Percentiles rank a stretch among this genome's conserved stretches.
These are phyloP conservation scores for Echiichthys vipera DNA, from an alignment of 2,797 vertebrate species.

Conservation along the genomic window DNA sequence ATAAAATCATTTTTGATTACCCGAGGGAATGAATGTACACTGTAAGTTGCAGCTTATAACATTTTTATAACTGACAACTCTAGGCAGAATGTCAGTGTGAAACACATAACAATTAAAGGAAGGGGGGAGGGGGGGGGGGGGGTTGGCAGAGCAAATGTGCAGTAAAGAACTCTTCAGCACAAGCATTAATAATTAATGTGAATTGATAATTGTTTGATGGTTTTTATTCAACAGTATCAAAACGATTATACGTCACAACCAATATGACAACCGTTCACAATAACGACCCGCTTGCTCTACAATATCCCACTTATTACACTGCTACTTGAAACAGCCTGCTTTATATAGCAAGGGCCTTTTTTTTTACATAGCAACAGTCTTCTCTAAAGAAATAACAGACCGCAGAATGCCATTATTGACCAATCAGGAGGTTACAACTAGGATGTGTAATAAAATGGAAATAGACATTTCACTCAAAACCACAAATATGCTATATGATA, in stretches of 20 bases:
- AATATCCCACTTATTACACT: too few relatives aligned
- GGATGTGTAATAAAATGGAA: too few relatives aligned
- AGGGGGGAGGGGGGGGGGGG: not conserved
- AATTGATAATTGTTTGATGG: conserved; percentile 17
- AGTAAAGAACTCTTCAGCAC: not conserved
- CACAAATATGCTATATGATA: too few relatives aligned
- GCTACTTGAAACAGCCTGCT: too few relatives aligned
- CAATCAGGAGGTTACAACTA: too few relatives aligned
- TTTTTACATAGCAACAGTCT: too few relatives aligned
- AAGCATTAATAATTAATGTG: conserved; percentile 11
- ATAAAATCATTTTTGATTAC: conserved; percentile 52
- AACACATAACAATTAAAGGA: not conserved
- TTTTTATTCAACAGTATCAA: not conserved
- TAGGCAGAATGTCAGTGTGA: conserved; percentile 1
- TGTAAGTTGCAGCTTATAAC: conserved; percentile 33
- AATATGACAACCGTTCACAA: too few relatives aligned
- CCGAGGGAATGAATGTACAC: conserved; percentile 29
- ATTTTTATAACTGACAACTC: conserved; percentile 21
- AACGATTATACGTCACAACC: not conserved
- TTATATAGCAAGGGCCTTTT: too few relatives aligned
- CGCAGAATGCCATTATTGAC: too few relatives aligned
- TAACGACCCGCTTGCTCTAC: too few relatives aligned
- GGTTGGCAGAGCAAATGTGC: not conserved
- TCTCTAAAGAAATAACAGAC: too few relatives aligned
- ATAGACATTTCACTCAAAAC: too few relatives aligned